phyloP scores from a whole-genome alignment of 2,888 invertebrate genomes.

The Caenorhabditis doughertyi region DNA sequence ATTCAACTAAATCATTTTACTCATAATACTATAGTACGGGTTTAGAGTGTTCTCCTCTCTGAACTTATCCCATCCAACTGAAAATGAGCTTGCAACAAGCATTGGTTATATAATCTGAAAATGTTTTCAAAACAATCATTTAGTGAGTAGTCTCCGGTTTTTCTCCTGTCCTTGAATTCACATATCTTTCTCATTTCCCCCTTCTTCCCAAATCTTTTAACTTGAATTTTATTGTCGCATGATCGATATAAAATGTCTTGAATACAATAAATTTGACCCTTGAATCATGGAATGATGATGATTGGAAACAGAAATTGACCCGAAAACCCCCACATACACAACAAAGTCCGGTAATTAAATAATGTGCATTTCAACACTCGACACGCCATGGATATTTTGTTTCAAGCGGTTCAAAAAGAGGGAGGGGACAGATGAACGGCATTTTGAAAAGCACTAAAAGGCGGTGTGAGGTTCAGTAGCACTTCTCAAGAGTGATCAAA shows the following conservation, averaged over 20 bases:
- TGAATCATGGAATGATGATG: constrained; percentile 42
- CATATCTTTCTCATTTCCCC: constrained; percentile 44
- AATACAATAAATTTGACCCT: constrained; percentile 30
- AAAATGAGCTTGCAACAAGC: constrained; percentile 39
- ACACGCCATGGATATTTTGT: constrained; percentile 36
- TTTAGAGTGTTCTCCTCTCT: constrained; percentile 7
- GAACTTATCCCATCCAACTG: constrained; percentile 11
- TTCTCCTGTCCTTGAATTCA: constrained; percentile 18
- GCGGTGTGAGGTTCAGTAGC: background rate
- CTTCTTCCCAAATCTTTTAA: background rate
- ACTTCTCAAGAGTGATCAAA: constrained; percentile 28
- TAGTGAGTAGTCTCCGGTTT: constrained; percentile 47
- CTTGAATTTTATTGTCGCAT: constrained; percentile 36
- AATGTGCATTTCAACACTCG: constrained; percentile 49
- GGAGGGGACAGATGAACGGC: constrained; percentile 1
- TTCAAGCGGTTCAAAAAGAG: constrained; percentile 6
- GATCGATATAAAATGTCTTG: constrained; percentile 38
- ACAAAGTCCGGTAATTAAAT: constrained; percentile 38
- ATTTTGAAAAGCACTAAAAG: background rate
- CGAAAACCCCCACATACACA: background rate
- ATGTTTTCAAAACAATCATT: constrained; percentile 26
- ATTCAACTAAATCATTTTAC: constrained; percentile 15
- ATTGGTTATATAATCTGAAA: background rate
- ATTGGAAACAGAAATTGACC: constrained; percentile 52
- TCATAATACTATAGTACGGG: constrained; percentile 31